phyloP scores from a whole-genome alignment of 2,113 vertebrate genomes.

The Catagonus wagneri region DNA sequence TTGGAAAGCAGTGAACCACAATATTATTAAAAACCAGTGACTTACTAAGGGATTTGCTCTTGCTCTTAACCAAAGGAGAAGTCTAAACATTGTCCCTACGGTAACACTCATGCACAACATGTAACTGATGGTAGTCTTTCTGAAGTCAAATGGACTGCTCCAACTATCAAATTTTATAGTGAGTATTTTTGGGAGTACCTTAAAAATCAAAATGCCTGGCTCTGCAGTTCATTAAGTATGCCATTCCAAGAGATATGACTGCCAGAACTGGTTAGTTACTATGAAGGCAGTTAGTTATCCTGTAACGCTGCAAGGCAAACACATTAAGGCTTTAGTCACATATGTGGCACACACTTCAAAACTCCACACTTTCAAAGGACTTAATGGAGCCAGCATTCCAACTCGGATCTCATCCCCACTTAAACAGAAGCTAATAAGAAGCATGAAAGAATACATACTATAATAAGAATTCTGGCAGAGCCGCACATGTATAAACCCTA shows the following conservation, averaged over 20 bases:
- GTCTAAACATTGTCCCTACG: neutral
- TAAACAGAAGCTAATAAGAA: slow-evolving; percentile 80
- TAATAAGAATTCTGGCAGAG: slow-evolving; percentile 48
- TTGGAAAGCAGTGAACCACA: slow-evolving; percentile 46
- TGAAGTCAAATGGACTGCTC: neutral
- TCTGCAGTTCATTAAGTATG: slow-evolving; percentile 62
- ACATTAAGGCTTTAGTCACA: slow-evolving; percentile 49
- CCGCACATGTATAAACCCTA: neutral
- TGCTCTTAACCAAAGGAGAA: neutral
- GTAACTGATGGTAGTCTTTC: neutral
- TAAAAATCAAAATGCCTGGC: slow-evolving; percentile 65
- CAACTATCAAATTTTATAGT: slow-evolving; percentile 29
- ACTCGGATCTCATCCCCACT: slow-evolving; percentile 50
- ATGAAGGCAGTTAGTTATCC: slow-evolving; percentile 62
- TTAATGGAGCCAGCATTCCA: slow-evolving; percentile 61
- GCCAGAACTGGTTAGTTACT: slow-evolving; percentile 63
- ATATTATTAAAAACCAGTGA: slow-evolving; percentile 51
- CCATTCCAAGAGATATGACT: slow-evolving; percentile 55
- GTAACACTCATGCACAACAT: neutral
- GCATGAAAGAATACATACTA: slow-evolving; percentile 20
- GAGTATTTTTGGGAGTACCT: slow-evolving; percentile 39
- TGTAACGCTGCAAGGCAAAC: slow-evolving; percentile 42
- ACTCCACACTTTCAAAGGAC: slow-evolving; percentile 64
- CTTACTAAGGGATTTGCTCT: slow-evolving; percentile 21
- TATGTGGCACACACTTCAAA: slow-evolving; percentile 65